Evolutionary conservation across 2,113 vertebrate species (phyloP).

Genomic region (Ochotona curzoniae): DNA sequence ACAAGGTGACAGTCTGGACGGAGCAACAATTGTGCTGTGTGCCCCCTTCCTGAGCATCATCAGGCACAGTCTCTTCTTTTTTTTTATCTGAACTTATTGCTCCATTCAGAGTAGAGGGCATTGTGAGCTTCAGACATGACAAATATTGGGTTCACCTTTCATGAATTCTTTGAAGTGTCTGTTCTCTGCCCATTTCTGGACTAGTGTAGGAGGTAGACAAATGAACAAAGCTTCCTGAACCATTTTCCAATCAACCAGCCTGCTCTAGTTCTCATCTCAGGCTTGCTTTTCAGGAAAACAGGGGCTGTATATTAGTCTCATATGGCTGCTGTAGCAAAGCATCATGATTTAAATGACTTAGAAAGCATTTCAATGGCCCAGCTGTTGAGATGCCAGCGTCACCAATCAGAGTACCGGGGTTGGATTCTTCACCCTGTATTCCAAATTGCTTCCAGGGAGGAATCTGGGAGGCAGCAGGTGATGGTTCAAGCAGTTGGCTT

Average conservation of each 20-base stretch:
- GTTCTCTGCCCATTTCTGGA: neutral
- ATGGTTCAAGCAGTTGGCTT: too few relatives aligned
- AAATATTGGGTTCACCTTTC: neutral
- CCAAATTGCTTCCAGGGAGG: too few relatives aligned
- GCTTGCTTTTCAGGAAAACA: neutral
- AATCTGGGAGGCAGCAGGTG: too few relatives aligned
- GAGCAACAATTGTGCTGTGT: neutral
- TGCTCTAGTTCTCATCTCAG: neutral
- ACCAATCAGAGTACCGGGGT: too few relatives aligned
- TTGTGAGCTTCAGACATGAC: neutral
- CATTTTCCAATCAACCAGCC: too few relatives aligned
- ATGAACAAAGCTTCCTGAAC: neutral
- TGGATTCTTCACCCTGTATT: too few relatives aligned
- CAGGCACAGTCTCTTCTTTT: accelerated
- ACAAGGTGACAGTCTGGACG: neutral
- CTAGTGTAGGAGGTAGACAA: neutral
- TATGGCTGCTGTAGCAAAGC: neutral
- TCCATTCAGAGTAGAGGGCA: neutral
- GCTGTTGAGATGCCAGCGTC: neutral
- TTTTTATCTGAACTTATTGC: neutral
- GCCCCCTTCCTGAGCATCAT: neutral
- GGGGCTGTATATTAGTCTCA: neutral
- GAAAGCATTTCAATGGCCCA: neutral
- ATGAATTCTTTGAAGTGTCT: neutral
- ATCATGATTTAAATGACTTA: neutral